Base-by-base conservation (phyloP, 1,140 invertebrate genomes). In the Antheraea pernyi region DNA sequence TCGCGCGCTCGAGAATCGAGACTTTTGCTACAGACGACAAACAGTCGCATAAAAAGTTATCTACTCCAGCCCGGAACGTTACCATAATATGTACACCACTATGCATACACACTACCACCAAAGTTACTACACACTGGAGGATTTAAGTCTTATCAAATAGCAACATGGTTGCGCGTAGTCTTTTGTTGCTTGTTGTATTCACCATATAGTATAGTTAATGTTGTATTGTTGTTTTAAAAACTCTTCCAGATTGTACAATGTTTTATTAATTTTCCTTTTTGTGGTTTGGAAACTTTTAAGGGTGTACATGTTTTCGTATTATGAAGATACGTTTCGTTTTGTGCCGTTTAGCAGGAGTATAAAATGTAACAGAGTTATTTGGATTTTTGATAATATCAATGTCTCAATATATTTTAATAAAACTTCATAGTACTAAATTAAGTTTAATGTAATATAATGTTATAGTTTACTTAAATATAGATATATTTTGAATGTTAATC, bases 101-200 rank as follows among this genome's bases (percentile, higher is more conserved):
- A 53, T 53, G 46, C 16, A n/a, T 53, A 53, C 46, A 53, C 13
- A 53, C 11, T 6, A 53, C 46, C 46, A n/a, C 46, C 7, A 53
- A 53, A 53, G 46, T 53, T 53, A 53, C 46, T 53, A 53, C 46
- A 53, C 46, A 11, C 6, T 53, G 7, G 46, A 6, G 46, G 46
- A 53, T 53, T 53, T 53, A 16, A 53, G 46, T 53, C 46, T 53
- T 53, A 53, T 53, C 46, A 53, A 53, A n/a, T 53, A 13, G 46
- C 46, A 53, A 53, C 46, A n/a, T 16, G 11, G 16, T 53, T 53
- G 46, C 16, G 46, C 46, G 16, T 53, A 13, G 16, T 13, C 46
- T 53, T 53, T 53, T 53, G 46, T 53, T 53, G 46, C 46, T 53
- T 53, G 5, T 53, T 53, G 46, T 53, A 53, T 16, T 53, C 46